These are phyloP conservation scores for Acrobasis repandana DNA, from an alignment of 2,888 invertebrate species.

Conservation along the genomic window DNA sequence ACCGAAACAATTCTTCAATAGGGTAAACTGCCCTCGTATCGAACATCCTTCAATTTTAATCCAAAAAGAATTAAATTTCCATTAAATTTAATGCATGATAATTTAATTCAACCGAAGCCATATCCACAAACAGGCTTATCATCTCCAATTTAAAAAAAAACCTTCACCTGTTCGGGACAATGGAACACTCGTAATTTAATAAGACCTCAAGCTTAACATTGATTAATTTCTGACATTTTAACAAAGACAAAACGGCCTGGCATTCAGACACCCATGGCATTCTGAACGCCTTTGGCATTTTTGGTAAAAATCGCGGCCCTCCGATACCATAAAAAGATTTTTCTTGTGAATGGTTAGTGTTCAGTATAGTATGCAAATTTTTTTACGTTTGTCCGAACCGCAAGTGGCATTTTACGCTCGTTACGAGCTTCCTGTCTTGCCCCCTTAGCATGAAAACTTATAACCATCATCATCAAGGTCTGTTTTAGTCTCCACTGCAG, in stretches of 20 bases:
- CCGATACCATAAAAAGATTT: not conserved
- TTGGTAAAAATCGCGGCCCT: constrained; percentile 4
- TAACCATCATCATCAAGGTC: no score
- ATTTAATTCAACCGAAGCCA: constrained; percentile 1
- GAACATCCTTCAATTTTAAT: no score
- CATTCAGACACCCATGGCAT: constrained; percentile 1
- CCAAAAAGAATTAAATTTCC: not conserved
- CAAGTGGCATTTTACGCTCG: no score
- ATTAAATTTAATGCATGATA: not conserved
- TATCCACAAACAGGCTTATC: constrained; percentile 3
- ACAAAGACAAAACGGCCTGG: constrained; percentile 3
- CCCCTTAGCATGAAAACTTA: no score
- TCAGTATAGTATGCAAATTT: no score
- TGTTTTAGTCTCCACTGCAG: no score
- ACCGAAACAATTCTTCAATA: no score
- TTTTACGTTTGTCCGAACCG: no score
- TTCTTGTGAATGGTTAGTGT: no score
- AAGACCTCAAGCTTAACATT: constrained; percentile 4
- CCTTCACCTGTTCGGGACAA: not conserved
- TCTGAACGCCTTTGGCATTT: constrained; percentile 1
- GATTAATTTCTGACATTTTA: constrained; percentile 20
- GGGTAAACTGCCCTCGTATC: no score
- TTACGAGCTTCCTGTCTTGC: no score
- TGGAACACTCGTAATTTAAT: constrained; percentile 2
- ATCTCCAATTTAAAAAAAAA: constrained; percentile 4